Base-by-base conservation (phyloP, 2,113 vertebrate species). In the Paralichthys olivaceus region DNA sequence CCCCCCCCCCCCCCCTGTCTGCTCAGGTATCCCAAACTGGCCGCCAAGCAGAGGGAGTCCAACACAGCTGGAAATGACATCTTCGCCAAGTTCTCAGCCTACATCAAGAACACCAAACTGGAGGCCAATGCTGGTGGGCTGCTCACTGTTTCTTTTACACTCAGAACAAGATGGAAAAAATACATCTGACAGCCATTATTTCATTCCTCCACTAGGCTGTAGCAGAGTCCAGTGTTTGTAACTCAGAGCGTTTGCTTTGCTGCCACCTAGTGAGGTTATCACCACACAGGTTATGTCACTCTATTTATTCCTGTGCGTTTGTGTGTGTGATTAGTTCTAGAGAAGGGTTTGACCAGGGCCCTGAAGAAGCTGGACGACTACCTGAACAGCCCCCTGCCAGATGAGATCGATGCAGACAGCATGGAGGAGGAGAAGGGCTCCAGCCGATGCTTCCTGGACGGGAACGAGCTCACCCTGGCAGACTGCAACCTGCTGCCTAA, bases 401-500 rank as follows among this genome's bases (percentile, higher is more conserved):
- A 99, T 13, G 98, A 99, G 93, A 96, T 99, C 0, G 96, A 99
- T 14, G 92, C 94, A 26, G 69, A 94, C 92, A 96, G 94, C 69
- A 86, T 85, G 2, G 96, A 95, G 78, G 96, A 97, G 5, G 96
- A 96, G 80, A 97, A 94, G 70, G 82, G 83, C 15, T 99, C 98
- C 37, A 94, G 69, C 72, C 95, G 98, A 77, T 90, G 90, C 87
- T 99, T 99, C 92, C 93, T 99, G 75, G 98, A 99, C 14, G 97
- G 98, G 25, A 95, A 97, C 1, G 96, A 98, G 61, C 90, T 99
- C 75, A 97, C 98, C 0, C 94, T 99, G 43, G 97, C 98, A 0
- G 98, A 99, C 93, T 99, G 98, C 91, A 99, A 99, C 87, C 96
- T 99, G 75, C 93, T 99, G 86, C 98, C 98, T 66, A 99, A 99